Conservation (phyloP, 2,888 invertebrate species). For the Pedicia rivosa region DNA sequence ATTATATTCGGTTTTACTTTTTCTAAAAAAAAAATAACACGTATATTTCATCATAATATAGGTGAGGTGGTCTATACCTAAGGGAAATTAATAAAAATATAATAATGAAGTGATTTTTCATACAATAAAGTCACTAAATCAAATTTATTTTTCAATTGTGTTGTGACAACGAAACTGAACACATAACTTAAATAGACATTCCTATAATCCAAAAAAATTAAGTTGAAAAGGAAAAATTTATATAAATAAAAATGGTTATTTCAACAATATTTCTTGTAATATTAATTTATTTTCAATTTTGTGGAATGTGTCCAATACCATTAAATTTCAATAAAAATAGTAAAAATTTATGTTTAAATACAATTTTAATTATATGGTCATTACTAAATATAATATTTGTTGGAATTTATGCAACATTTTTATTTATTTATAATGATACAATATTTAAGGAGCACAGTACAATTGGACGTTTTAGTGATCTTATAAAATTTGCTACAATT, state of each 20-base stretch:
- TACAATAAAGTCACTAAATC: no score
- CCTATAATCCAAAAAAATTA: background rate
- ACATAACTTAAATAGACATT: background rate
- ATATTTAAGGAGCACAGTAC: slow-evolving; percentile 1
- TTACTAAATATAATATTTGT: background rate
- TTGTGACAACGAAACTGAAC: no score
- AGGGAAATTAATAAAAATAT: no score
- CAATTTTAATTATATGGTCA: background rate
- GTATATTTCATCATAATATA: no score
- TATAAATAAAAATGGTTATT: background rate
- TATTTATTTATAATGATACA: background rate
- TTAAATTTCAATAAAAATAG: slow-evolving; percentile 1
- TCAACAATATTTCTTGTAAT: background rate
- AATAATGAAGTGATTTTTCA: no score
- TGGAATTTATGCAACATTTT: background rate
- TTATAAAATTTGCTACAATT: slow-evolving; percentile 9
- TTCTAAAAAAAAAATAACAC: no score
- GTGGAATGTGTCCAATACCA: slow-evolving; percentile 5
- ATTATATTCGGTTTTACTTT: no score
- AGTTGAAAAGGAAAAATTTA: background rate
- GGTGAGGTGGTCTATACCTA: no score
- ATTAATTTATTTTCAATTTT: slow-evolving; percentile 3
- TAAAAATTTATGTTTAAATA: background rate
- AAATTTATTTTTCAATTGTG: background rate
- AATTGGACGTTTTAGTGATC: slow-evolving; percentile 6